A percentile compares a stretch with the other conserved stretches of the same genome.
These are phyloP conservation scores for Eubasilissa regina DNA, from an alignment of 1,140 invertebrate genomes.

Conservation along the genomic window DNA sequence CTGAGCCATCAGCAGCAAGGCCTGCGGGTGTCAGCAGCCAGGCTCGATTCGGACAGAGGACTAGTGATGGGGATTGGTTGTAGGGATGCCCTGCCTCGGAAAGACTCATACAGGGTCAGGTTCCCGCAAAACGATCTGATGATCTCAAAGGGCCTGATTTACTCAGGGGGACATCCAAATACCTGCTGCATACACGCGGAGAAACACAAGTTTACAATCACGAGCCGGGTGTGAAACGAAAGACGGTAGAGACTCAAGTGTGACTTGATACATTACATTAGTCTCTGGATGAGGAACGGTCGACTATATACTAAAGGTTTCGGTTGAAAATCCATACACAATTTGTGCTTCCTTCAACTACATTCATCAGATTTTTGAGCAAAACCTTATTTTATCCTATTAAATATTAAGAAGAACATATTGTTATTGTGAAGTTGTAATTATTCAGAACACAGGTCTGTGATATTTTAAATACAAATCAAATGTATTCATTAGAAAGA, in stretches of 20 bases:
- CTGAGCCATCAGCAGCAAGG: conserved; percentile 46
- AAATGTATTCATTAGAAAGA: too few relatives aligned
- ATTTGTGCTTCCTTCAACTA: too few relatives aligned
- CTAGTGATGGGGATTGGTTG: background rate
- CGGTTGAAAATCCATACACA: too few relatives aligned
- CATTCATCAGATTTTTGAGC: too few relatives aligned
- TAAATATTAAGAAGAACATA: too few relatives aligned
- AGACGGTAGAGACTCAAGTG: conserved; percentile 17
- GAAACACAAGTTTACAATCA: conserved; percentile 22
- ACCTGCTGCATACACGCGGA: conserved; percentile 46
- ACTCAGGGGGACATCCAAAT: conserved; percentile 42
- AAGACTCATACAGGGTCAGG: conserved; percentile 20
- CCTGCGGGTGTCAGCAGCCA: background rate
- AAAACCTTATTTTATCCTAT: too few relatives aligned
- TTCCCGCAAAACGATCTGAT: conserved; percentile 20
- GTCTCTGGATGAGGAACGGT: too few relatives aligned
- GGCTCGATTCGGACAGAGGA: background rate
- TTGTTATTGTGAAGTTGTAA: too few relatives aligned
- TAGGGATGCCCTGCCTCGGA: conserved; percentile 24
- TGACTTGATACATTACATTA: too few relatives aligned
- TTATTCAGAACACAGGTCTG: too few relatives aligned
- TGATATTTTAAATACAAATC: too few relatives aligned
- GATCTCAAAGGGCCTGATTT: background rate
- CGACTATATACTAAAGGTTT: too few relatives aligned
- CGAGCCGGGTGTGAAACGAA: conserved; percentile 48